Evolutionary conservation across 1,140 invertebrate genomes (phyloP), one percentile per base, ranked within the genome.

Genomic region (Diuraphis noxia): DNA sequence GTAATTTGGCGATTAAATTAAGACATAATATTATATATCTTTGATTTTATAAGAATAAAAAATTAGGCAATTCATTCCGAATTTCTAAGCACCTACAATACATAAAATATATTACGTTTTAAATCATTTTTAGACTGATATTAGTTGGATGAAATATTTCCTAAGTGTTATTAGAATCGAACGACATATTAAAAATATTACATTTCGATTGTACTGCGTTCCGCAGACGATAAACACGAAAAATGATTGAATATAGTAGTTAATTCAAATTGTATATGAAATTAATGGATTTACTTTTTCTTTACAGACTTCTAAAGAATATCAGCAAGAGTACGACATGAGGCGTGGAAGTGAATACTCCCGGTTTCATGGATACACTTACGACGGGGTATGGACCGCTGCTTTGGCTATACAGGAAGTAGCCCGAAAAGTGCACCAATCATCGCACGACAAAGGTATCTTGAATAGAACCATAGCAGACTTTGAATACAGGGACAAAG

Each of bases 371-470:
- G 98, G 98, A 2, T 99, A 99, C 94, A 98, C 98, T 25, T 99
- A 99, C 94, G 98, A 99, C 94, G 98, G 97, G 9, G 97, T 99
- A 92, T 99, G 98, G 98, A 97, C 98, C 2, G 98, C 99, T 91
- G 98, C 98, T 0, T 94, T 98, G 92, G 97, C 98, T 30, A 97
- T 98, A 92, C 97, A 98, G 93, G 96, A 97, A 92, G 97, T 98
- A 56, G 96, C 97, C 0, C 96, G 97, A 92, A 94, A 95, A 92
- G 95, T 96, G 88, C 94, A 94, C 21, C 88, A 88, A 34, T 85
- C 87, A 19, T 79, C 89, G 25, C 92, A 92, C 52, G 94, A 95
- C 91, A 94, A 94, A 92, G 89, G 89, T 3, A 95, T 95, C 81
- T 95, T 96, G 13, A 96, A 97, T 93, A 94, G 96, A 93, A 96